Conservation (phyloP, 1,140 invertebrate species). For the Helicoverpa zea region DNA sequence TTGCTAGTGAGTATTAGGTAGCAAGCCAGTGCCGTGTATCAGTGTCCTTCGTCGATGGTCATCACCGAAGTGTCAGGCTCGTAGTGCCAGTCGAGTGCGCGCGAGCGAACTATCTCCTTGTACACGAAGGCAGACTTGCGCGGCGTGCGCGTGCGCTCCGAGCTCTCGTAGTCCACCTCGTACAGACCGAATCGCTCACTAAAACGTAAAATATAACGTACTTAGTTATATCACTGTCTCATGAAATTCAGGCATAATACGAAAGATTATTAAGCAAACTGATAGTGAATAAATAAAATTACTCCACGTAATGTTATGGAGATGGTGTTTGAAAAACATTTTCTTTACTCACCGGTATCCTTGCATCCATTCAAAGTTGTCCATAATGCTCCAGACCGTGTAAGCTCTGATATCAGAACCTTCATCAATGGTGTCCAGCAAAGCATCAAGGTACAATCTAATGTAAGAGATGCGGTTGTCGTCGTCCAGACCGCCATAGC, state of each 20-base stretch:
- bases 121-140: conserved; percentile 90
- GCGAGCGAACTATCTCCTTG: conserved; percentile 85
- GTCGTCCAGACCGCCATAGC: conserved; percentile 65
- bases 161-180: conserved; percentile 90
- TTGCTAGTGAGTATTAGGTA: background rate
- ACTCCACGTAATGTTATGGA: too few relatives aligned
- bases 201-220: background rate
- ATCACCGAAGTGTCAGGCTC: conserved; percentile 69
- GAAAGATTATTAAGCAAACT: too few relatives aligned
- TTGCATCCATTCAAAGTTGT: conserved; percentile 89
- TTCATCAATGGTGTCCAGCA: conserved; percentile 76
- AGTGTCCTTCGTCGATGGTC: conserved; percentile 65
- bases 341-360: conserved; percentile 84
- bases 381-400: conserved; percentile 89
- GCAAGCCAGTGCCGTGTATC: conserved; percentile 1
- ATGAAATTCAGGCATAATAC: background rate
- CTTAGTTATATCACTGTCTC: too few relatives aligned
- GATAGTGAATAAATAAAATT: too few relatives aligned
- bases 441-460: conserved; percentile 75
- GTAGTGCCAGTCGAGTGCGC: conserved; percentile 79
- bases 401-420: conserved; percentile 84
- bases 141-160: conserved; percentile 88
- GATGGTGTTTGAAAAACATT: background rate
- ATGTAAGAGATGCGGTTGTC: conserved; percentile 80
- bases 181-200: conserved; percentile 89